A percentile compares a stretch with the other conserved stretches of the same genome.
Evolutionary conservation across 2,797 vertebrate species (phyloP).

Genomic region (Girardinus metallicus): DNA sequence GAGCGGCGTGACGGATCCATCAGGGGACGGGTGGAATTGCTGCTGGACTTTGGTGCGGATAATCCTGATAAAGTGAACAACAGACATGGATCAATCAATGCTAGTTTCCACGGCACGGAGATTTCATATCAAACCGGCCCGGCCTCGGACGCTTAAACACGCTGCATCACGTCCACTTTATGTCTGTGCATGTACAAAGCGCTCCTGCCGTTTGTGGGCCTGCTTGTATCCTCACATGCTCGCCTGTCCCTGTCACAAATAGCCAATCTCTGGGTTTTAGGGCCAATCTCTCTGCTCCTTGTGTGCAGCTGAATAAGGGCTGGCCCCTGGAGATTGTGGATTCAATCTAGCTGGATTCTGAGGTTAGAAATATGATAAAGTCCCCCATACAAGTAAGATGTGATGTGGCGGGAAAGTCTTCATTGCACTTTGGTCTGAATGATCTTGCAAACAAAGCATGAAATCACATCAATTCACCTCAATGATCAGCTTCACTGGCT

Average conservation of each 20-base stretch:
- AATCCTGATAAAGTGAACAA: slow-evolving; percentile 87
- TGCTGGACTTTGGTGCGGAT: slow-evolving; percentile 99
- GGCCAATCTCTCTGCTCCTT: slow-evolving; percentile 72
- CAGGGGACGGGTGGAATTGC: slow-evolving; percentile 97
- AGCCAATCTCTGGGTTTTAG: slow-evolving; percentile 81
- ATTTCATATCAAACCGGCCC: slow-evolving; percentile 57
- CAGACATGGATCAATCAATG: slow-evolving; percentile 77
- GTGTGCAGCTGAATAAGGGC: slow-evolving; percentile 70
- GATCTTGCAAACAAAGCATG: slow-evolving; percentile 88
- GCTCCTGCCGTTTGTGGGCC: slow-evolving; percentile 50
- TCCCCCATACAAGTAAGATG: slow-evolving; percentile 81
- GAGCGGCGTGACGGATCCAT: slow-evolving; percentile 90
- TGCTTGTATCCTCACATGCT: slow-evolving; percentile 61
- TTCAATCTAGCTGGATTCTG: slow-evolving; percentile 84
- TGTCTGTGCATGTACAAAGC: slow-evolving; percentile 67
- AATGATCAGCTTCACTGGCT: slow-evolving; percentile 87
- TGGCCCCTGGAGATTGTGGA: slow-evolving; percentile 76
- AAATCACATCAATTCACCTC: slow-evolving; percentile 92
- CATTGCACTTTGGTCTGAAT: slow-evolving; percentile 84
- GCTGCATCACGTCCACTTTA: slow-evolving; percentile 63
- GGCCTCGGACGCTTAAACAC: slow-evolving; percentile 58
- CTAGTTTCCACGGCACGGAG: slow-evolving; percentile 54
- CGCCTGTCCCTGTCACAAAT: slow-evolving; percentile 72
- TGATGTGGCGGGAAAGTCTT: slow-evolving; percentile 83
- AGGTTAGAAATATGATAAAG: slow-evolving; percentile 86